phyloP scores from a whole-genome alignment of 2,888 invertebrate genomes.

The Tridacna crocea region DNA sequence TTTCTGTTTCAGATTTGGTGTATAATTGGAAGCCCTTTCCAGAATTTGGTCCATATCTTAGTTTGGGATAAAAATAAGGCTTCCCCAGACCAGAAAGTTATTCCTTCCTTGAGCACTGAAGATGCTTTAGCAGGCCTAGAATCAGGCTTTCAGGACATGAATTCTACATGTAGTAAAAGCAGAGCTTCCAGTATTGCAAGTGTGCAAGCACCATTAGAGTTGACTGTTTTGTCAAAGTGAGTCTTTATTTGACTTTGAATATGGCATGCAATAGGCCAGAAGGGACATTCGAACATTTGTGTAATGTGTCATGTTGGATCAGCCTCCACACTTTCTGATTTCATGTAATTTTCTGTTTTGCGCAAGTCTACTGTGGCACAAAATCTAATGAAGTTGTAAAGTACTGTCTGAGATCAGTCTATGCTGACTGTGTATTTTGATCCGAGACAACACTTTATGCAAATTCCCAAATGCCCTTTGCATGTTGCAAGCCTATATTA shows the following conservation, averaged over 20 bases:
- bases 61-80: conserved; percentile 42
- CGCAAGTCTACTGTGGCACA: no score
- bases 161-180: conserved; percentile 2
- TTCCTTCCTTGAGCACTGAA: background rate
- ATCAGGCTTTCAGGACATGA: conserved; percentile 11
- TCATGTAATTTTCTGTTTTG: no score
- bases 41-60: conserved; percentile 71
- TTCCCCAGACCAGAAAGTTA: background rate
- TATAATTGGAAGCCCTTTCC: conserved; percentile 74
- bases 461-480: no score
- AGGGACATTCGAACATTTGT: no score
- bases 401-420: no score
- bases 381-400: no score
- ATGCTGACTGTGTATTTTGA: no score
- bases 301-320: no score
- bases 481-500: no score
- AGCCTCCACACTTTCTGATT: no score
- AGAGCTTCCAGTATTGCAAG: conserved; percentile 29
- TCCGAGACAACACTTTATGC: no score
- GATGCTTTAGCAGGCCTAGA: conserved; percentile 24
- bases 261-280: no score
- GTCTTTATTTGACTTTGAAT: background rate
- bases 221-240: conserved; percentile 49
- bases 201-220: conserved; percentile 30
- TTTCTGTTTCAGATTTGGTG: conserved; percentile 68